Evolutionary conservation across 2,888 invertebrate species (phyloP), one percentile per base, ranked within the genome.

Genomic region (Heliconius hortense): DNA sequence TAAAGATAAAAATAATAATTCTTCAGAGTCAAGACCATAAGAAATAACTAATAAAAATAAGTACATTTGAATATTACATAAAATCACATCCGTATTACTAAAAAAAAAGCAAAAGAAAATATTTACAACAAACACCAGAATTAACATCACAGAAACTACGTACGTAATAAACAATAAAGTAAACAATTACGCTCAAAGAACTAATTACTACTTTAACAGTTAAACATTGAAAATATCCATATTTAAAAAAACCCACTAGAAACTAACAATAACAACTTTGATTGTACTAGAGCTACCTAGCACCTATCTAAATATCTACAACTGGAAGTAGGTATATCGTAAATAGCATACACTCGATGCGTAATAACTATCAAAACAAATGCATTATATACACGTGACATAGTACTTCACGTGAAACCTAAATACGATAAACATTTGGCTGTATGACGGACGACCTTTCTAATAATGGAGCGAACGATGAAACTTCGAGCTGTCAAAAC

Each of bases 401-500:
- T 26, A 70, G 59, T 26, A 70, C 60, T 77, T 62, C 75, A 77
- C 74, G 77, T 75, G 75, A 69, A 78, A 72, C 69, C 56, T 67
- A 43, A 15, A 43, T 43, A 67, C 67, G 66, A 75, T 70, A 72
- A 77, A 75, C 70, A 73, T 67, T 76, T 64, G 69, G 72, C 73
- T 67, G 66, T 74, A 72, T 75, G 70, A 68, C 74, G 72, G 73
- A 64, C 73, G 77, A 75, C 67, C 73, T 76, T 80, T 73, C 81
- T 78, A 80, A 76, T 78, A 81, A 81, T 76, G 81, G 80, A 81
- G 80, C 80, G 81, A 75, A 79, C 64, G 53, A 69, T n/a, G 56
- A 21, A 56, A n/a, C 56, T 71, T 72, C 73, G 74, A 80, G 76
- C 72, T 79, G 80, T 82, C 85, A 88, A 84, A 93, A 94, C 75